Percentiles rank a stretch among this genome's conserved stretches.
Evolutionary conservation across 2,113 vertebrate genomes (phyloP).

Genomic region (Podilymbus podiceps): DNA sequence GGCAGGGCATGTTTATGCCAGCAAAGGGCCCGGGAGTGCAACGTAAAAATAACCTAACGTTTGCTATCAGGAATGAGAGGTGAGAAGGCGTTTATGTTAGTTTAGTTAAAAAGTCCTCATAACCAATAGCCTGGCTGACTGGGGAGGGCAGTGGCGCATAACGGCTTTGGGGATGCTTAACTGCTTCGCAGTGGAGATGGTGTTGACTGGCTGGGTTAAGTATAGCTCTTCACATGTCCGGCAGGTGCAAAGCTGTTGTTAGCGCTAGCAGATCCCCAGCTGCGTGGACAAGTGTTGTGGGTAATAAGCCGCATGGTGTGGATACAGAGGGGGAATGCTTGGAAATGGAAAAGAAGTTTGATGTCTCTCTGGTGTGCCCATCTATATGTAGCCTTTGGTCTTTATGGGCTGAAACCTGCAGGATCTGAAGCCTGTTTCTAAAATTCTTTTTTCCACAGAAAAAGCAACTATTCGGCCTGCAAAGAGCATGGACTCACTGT

Average conservation of each 20-base stretch:
- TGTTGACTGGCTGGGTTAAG: conserved; percentile 49
- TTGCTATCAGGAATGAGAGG: conserved; percentile 16
- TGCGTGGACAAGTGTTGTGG: conserved; percentile 49
- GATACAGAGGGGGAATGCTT: background rate
- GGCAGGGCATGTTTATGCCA: background rate
- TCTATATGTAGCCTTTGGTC: background rate
- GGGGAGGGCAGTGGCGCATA: background rate
- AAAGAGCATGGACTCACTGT: conserved; percentile 97
- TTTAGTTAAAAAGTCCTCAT: background rate
- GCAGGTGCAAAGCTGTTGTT: conserved; percentile 62
- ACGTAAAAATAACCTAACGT: background rate
- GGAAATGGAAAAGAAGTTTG: conserved; percentile 22
- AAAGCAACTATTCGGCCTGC: conserved; percentile 90
- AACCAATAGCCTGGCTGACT: background rate
- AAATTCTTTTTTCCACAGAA: conserved; percentile 76
- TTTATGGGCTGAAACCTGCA: background rate
- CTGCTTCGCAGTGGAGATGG: background rate
- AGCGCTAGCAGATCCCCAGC: conserved; percentile 18
- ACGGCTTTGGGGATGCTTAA: background rate
- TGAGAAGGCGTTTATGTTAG: conserved; percentile 8
- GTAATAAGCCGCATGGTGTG: background rate
- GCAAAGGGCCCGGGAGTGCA: background rate
- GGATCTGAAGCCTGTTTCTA: conserved; percentile 4
- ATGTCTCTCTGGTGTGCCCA: background rate
- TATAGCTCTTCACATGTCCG: conserved; percentile 43